Evolutionary conservation across 2,888 invertebrate species (phyloP).

Genomic region (Glyphotaelius pellucidus): DNA sequence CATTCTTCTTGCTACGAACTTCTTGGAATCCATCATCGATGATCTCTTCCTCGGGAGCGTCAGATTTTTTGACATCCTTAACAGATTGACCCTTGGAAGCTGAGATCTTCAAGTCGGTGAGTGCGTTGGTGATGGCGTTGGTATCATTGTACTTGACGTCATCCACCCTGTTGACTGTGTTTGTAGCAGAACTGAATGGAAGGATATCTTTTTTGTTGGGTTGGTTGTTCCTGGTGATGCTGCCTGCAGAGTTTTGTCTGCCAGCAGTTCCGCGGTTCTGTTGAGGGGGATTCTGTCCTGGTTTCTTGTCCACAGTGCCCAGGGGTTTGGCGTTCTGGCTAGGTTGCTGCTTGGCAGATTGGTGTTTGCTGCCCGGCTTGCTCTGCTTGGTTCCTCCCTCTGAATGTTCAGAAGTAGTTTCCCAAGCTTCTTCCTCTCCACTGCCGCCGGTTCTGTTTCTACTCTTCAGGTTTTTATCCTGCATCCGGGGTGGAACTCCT

Average conservation of each 20-base stretch:
- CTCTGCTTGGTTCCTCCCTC: conserved; percentile 73
- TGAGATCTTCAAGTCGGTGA: conserved; percentile 72
- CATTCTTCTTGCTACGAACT: conserved; percentile 88
- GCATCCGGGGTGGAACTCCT: conserved; percentile 69
- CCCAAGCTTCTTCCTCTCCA: conserved; percentile 84
- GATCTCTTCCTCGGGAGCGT: conserved; percentile 72
- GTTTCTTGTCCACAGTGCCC: conserved; percentile 72
- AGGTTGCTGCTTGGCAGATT: conserved; percentile 7
- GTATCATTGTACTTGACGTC: conserved; percentile 77
- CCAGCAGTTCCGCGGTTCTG: conserved; percentile 68
- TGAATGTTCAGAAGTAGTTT: conserved; percentile 91
- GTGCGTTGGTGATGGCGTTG: conserved; percentile 76
- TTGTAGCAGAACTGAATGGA: conserved; percentile 54
- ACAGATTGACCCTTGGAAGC: conserved; percentile 74
- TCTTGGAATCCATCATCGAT: conserved; percentile 89
- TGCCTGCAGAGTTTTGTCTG: conserved; percentile 69
- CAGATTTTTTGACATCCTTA: conserved; percentile 69
- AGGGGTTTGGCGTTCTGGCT: conserved; percentile 66
- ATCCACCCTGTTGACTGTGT: conserved; percentile 76
- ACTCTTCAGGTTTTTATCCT: conserved; percentile 64
- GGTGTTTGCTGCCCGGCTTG: conserved; percentile 46
- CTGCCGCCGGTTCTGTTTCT: conserved; percentile 73
- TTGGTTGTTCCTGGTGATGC: conserved; percentile 69
- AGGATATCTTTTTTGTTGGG: conserved; percentile 67
- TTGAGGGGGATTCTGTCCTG: conserved; percentile 67